Base-by-base conservation (phyloP, 1,140 invertebrate species). In the Protaetia brevitarsis region DNA sequence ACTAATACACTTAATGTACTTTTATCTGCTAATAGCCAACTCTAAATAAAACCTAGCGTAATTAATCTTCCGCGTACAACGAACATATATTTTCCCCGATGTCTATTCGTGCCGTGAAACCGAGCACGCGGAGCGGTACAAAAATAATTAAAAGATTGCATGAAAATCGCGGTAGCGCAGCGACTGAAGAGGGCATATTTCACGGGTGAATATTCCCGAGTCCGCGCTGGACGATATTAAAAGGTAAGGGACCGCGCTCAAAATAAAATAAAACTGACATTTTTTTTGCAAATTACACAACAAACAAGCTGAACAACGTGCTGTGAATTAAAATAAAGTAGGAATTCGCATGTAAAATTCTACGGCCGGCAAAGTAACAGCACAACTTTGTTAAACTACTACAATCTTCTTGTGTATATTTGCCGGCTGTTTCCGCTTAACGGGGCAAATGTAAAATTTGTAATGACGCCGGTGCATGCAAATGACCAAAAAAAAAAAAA, bases 281-380 rank as follows among this genome's bases (percentile, higher is more conserved):
- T 51, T 51, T n/a, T n/a, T n/a, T 51, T 51, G 26, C 41, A 51
- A 51, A 51, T 51, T 51, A 51, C 41, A 51, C 19, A 51, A 51
- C 41, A 51, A 51, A 51, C 41, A 51, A 51, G 41, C 41, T 51
- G 19, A 51, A 51, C 16, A 23, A 51, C 41, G 41, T 51, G 41
- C 13, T 23, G 16, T 51, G 41, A 51, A 51, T 51, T 51, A 51
- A 23, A 51, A 51, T 51, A 51, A 51, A 51, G 41, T 51, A 51
- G 16, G 41, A 51, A 51, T 51, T 51, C 41, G 41, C 41, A 51
- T 51, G 41, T 51, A 51, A 51, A 51, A 51, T 51, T 51, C 21
- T 51, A 51, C 41, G 16, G 41, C 19, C 41, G 16, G 26, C 41
- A 19, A 23, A 23, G 16, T 51, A 51, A 23, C 34, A 37, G 3